These are phyloP conservation scores for Ciconia nigra DNA, from an alignment of 2,797 vertebrate genomes.

Conservation along the genomic window DNA sequence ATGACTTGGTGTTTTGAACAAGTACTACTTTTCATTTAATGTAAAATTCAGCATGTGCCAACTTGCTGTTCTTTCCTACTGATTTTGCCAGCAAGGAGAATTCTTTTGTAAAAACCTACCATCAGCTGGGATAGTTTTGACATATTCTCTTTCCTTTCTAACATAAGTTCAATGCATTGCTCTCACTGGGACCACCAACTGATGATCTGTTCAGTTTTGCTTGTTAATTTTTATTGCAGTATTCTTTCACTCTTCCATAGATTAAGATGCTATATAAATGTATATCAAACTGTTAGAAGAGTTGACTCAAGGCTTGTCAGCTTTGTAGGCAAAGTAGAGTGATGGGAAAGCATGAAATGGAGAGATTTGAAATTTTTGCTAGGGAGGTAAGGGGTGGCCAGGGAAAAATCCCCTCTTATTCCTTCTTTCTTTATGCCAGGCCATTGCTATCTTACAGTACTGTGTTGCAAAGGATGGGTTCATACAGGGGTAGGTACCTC, in stretches of 20 bases:
- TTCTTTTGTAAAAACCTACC: background rate
- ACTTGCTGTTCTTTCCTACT: background rate
- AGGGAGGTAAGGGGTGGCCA: rapidly evolving
- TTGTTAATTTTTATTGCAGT: background rate
- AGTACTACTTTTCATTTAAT: background rate
- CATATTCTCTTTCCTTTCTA: background rate
- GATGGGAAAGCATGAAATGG: background rate
- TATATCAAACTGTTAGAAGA: background rate
- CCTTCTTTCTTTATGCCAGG: background rate
- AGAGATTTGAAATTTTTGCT: background rate
- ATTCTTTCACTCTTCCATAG: background rate
- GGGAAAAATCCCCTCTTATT: background rate
- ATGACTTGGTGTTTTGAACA: background rate
- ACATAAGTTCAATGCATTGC: background rate
- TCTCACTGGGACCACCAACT: background rate
- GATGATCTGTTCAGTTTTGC: background rate
- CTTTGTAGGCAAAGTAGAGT: background rate
- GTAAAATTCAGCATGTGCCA: background rate
- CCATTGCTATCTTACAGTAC: background rate
- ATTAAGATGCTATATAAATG: background rate
- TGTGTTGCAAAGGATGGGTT: background rate
- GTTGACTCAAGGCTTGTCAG: background rate
- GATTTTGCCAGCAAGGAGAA: background rate
- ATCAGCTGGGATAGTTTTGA: background rate
- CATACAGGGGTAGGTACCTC: background rate